Evolutionary conservation across 2,113 vertebrate species (phyloP).

Genomic region (Scomber japonicus): DNA sequence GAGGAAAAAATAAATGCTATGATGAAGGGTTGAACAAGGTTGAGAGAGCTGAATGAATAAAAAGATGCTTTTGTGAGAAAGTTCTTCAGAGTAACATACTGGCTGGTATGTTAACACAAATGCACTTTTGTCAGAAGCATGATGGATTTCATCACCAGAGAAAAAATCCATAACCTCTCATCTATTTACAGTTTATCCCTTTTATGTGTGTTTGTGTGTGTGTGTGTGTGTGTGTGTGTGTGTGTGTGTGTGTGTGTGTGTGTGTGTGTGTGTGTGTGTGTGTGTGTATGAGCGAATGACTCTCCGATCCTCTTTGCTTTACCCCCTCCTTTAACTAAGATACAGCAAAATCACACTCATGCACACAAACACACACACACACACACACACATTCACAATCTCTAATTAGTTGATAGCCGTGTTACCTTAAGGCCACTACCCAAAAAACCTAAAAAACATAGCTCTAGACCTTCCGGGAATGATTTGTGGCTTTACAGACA

Average conservation of each 20-base stretch:
- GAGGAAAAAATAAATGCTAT: slow-evolving; percentile 31
- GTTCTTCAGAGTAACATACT: slow-evolving; percentile 60
- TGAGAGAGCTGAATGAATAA: slow-evolving; percentile 25
- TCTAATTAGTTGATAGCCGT: slow-evolving; percentile 91
- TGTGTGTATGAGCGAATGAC: slow-evolving; percentile 27
- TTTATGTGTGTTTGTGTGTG: slow-evolving; percentile 30
- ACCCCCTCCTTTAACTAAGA: slow-evolving; percentile 32
- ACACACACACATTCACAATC: slow-evolving; percentile 56
- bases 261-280: slow-evolving; percentile 35
- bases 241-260: slow-evolving; percentile 29
- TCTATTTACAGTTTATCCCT: slow-evolving; percentile 69
- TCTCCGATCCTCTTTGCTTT: neutral
- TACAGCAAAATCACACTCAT: slow-evolving; percentile 43
- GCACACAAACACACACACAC: slow-evolving; percentile 20
- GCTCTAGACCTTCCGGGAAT: slow-evolving; percentile 58
- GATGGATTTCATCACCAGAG: slow-evolving; percentile 52
- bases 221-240: slow-evolving; percentile 35
- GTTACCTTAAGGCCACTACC: slow-evolving; percentile 95
- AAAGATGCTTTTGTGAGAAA: slow-evolving; percentile 42
- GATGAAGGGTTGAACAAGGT: neutral
- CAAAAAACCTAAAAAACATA: slow-evolving; percentile 74
- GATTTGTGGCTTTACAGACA: slow-evolving; percentile 44
- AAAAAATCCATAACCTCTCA: slow-evolving; percentile 59
- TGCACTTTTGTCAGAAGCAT: slow-evolving; percentile 70
- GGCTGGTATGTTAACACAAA: slow-evolving; percentile 53